Base-by-base conservation (phyloP, 2,797 vertebrate species). In the Tauraco hartlaubi region DNA sequence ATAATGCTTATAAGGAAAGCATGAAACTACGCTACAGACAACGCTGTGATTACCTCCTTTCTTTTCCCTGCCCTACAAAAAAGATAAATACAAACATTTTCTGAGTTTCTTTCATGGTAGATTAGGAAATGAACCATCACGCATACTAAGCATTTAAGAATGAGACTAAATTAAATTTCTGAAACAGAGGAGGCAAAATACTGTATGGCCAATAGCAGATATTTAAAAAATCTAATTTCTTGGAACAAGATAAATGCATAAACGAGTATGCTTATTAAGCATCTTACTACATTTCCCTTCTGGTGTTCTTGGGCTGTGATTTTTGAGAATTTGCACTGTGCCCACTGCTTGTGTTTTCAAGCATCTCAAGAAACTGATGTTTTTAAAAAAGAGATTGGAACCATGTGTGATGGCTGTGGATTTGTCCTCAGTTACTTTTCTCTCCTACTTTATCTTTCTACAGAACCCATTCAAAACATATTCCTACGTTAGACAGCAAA, bases 11-110 rank as follows among this genome's bases (percentile, higher is more conserved):
- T 67, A 81, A 96, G 67, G 88, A 88, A 91, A 90, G 76, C 69
- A 83, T 64, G 92, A 95, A 94, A 90, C 54, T 58, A 19, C 62
- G 37, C 92, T 77, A 95, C 85, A 83, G 76, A 90, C 88, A 95
- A 94, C 83, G 79, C 72, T 72, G 72, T 61, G 85, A 92, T 95
- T 83, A 56, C 71, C 37, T 82, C 44, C 55, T 21, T 73, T 74
- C 55, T 22, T 37, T 63, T 63, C 44, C 29, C 29, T 76, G 86
- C 43, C 9, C 23, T 78, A 84, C 48, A 73, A 58, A 66, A 62
- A 78, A 63, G 61, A 95, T n/a, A 68, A 86, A 52, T 49, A 85
- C 29, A 90, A 95, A 66, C 5, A 63, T 91, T 94, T 90, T 55
- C 85, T 88, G 46, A 91, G 43, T 77, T 88, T 85, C 58, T 88